Evolutionary conservation across 2,113 vertebrate genomes (phyloP).

Genomic region (Cinclus cinclus): DNA sequence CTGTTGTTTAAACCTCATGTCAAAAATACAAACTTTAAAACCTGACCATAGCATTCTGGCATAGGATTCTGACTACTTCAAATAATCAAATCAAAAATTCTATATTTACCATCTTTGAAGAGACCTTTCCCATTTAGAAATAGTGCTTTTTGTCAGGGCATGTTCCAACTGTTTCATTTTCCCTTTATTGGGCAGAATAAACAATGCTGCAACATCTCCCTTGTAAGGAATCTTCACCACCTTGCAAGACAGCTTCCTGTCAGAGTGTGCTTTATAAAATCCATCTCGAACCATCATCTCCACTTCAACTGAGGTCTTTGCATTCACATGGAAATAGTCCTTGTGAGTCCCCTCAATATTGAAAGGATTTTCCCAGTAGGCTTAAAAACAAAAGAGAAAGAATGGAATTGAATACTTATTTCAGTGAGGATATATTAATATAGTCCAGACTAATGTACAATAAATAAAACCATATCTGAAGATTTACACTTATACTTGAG

Average conservation of each 20-base stretch:
- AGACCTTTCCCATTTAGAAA: slow-evolving; percentile 16
- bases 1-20: neutral
- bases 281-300: slow-evolving; percentile 30
- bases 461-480: neutral
- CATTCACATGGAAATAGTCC: slow-evolving; percentile 42
- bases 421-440: neutral
- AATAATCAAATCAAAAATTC: neutral
- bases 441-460: neutral
- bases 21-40: neutral
- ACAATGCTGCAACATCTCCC: slow-evolving; percentile 76
- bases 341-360: slow-evolving; percentile 62
- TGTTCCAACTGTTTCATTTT: slow-evolving; percentile 76
- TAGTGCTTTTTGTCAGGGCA: neutral
- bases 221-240: slow-evolving; percentile 82
- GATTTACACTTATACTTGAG: neutral
- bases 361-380: slow-evolving; percentile 83
- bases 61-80: neutral
- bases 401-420: neutral
- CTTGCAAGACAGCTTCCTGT: slow-evolving; percentile 47
- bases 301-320: slow-evolving; percentile 19
- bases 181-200: slow-evolving; percentile 77
- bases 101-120: neutral
- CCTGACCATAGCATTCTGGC: neutral
- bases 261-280: slow-evolving; percentile 35
- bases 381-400: slow-evolving; percentile 58